Percentiles rank a stretch among this genome's conserved stretches.
Evolutionary conservation across 2,797 vertebrate species (phyloP).

Genomic region (Accipiter badius): DNA sequence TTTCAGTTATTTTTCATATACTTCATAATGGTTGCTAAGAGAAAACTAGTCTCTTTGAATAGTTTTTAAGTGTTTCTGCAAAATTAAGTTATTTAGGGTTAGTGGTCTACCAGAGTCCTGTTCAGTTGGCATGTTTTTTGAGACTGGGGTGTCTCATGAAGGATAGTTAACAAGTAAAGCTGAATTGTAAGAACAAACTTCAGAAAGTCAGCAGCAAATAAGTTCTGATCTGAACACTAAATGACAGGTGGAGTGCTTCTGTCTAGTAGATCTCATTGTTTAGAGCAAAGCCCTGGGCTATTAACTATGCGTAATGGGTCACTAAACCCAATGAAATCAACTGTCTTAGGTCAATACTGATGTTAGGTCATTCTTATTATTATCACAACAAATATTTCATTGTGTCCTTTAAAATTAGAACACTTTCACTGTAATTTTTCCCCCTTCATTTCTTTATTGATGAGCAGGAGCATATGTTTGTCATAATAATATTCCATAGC

Average conservation of each 20-base stretch:
- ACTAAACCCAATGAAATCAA: neutral
- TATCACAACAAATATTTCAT: neutral
- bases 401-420: neutral
- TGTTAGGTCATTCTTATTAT: neutral
- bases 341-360: neutral
- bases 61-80: neutral
- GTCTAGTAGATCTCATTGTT: neutral
- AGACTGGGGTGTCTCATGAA: neutral
- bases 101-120: neutral
- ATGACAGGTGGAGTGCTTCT: neutral
- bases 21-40: neutral
- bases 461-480: neutral
- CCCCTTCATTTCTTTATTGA: neutral
- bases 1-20: neutral
- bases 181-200: neutral
- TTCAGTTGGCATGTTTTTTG: neutral
- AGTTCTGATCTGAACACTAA: neutral
- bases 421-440: neutral
- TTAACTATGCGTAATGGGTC: neutral
- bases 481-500: neutral
- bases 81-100: neutral
- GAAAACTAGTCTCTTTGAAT: neutral
- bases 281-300: neutral
- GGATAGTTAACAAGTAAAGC: neutral
- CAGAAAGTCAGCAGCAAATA: neutral